These are phyloP conservation scores for Reinhardtius hippoglossoides DNA, from an alignment of 2,113 vertebrate species.

Conservation along the genomic window DNA sequence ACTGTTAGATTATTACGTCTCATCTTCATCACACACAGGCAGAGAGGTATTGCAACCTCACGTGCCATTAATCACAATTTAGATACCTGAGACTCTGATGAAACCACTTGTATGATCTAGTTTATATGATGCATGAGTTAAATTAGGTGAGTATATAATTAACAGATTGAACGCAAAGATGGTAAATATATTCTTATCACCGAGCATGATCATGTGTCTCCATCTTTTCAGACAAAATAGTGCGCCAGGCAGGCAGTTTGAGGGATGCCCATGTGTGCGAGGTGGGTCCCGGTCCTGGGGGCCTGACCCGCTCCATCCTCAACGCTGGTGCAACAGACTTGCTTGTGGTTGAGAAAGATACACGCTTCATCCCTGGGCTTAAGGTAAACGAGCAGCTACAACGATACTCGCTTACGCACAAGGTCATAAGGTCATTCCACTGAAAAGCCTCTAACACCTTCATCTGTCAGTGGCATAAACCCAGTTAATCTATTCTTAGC, in stretches of 20 bases:
- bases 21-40: slow-evolving; percentile 48
- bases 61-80: slow-evolving; percentile 67
- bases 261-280: slow-evolving; percentile 90
- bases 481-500: background rate
- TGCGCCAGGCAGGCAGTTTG: slow-evolving; percentile 89
- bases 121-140: slow-evolving; percentile 30
- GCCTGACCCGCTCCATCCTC: slow-evolving; percentile 94
- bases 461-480: slow-evolving; percentile 1
- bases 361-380: slow-evolving; percentile 93
- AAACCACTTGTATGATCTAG: slow-evolving; percentile 27
- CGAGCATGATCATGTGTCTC: slow-evolving; percentile 16
- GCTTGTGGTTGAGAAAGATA: slow-evolving; percentile 95
- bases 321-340: slow-evolving; percentile 86
- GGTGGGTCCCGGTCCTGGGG: slow-evolving; percentile 96
- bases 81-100: background rate
- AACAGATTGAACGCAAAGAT: slow-evolving; percentile 14
- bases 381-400: slow-evolving; percentile 81
- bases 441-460: slow-evolving; percentile 1
- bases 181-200: background rate
- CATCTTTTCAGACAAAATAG: slow-evolving; percentile 91
- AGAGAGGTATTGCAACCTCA: slow-evolving; percentile 42
- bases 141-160: slow-evolving; percentile 6
- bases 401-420: background rate
- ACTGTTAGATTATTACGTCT: slow-evolving; percentile 72
- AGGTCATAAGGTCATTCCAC: slow-evolving; percentile 10